Base-by-base conservation (phyloP, 2,113 vertebrate genomes). In the Pedetes capensis region DNA sequence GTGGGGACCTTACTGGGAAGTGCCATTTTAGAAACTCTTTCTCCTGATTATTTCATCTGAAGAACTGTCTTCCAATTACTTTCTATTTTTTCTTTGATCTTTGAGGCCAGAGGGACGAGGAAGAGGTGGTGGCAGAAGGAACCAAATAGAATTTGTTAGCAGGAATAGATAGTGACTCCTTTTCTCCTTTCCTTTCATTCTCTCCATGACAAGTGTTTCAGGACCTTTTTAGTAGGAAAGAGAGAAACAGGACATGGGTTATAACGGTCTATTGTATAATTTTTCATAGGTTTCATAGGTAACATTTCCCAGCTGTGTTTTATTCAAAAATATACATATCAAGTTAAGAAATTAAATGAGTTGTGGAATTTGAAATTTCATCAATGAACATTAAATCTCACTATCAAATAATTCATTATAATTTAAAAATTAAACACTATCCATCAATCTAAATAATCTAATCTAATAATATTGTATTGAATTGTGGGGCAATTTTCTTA, bases 251-350 rank as follows among this genome's bases (percentile, higher is more conserved):
- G 44, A 51, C 8, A 80, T 68, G 81, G 66, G 34, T 72, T 74
- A 57, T 51, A 78, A 74, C 59, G 68, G 37, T 69, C 2, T 3
- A 64, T 0, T 22, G 22, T 86, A 11, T 78, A 78, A 34, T 82
- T 91, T 95, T 93, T 91, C 64, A 22, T 95, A 87, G n/a, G 4
- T 95, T 93, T 91, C 64, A 22, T 95, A 87, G n/a, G 4, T 51
- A 89, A 51, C 66, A 12, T 4, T 93, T 95, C 55, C 61, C 29
- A 89, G 16, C 5, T 87, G 74, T 79, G 59, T 83, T 87, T 89
- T 42, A 64, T 49, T 93, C 75, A 25, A 42, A 92, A 84, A 89
- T 22, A 47, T 23, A 80, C 12, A 39, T 72, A 47, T 29, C 5
- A 22, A 64, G 27, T 55, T 92, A 79, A 84, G 18, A 87, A 91